Evolutionary conservation across 2,888 invertebrate genomes (phyloP).

Genomic region (Gnatocerus cornutus): DNA sequence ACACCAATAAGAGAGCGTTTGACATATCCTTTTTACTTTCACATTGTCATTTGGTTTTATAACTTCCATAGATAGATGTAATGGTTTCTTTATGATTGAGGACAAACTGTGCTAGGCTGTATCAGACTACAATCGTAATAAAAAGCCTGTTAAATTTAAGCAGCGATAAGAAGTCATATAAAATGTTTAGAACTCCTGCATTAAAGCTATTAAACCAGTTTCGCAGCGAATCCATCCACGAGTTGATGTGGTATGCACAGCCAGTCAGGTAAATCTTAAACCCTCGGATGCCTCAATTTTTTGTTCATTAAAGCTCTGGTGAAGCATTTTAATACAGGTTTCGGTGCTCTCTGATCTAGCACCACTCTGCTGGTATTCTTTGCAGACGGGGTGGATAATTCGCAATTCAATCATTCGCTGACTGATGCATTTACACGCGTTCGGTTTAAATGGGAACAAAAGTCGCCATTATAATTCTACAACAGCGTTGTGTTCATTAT

Average conservation of each 20-base stretch:
- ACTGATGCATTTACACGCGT: constrained; percentile 45
- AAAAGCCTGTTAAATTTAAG: constrained; percentile 38
- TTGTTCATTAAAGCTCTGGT: constrained; percentile 43
- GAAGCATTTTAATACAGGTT: constrained; percentile 39
- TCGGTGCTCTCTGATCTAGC: constrained; percentile 31
- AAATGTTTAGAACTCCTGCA: constrained; percentile 48
- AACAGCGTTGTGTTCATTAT: constrained; percentile 11
- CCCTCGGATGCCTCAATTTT: constrained; percentile 17
- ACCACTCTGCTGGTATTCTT: constrained; percentile 46
- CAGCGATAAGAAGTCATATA: constrained; percentile 29
- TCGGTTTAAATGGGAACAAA: constrained; percentile 27
- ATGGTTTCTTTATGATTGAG: constrained; percentile 30
- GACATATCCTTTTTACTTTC: constrained; percentile 21
- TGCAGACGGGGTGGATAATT: constrained; percentile 45
- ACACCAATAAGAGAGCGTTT: not conserved
- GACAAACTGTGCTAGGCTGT: constrained; percentile 20
- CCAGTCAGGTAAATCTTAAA: constrained; percentile 42
- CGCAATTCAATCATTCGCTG: constrained; percentile 46
- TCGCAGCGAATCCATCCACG: constrained; percentile 42
- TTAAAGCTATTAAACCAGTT: constrained; percentile 48
- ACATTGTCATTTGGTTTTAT: constrained; percentile 15
- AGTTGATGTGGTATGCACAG: constrained; percentile 36
- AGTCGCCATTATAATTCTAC: constrained; percentile 15
- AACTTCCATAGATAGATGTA: constrained; percentile 9
- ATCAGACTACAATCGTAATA: constrained; percentile 28